Evolutionary conservation across 2,888 invertebrate species (phyloP).

Genomic region (Drosophila quinaria): DNA sequence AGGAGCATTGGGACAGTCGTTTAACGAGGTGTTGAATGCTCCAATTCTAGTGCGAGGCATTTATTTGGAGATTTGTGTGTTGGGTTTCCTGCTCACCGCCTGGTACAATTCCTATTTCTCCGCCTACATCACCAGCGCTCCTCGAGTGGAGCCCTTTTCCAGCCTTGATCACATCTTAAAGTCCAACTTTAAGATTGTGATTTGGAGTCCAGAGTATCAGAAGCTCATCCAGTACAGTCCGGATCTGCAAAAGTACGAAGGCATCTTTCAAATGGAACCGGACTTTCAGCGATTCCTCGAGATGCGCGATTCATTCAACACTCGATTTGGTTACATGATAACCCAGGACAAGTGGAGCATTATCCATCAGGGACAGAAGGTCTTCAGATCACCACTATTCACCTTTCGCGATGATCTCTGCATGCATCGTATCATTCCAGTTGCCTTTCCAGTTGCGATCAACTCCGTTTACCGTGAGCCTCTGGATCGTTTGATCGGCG

Average conservation of each 20-base stretch:
- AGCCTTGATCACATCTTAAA: conserved; percentile 7
- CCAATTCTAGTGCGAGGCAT: conserved; percentile 19
- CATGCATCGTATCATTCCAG: conserved; percentile 1
- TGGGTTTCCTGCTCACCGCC: conserved; percentile 76
- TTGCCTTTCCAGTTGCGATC: conserved; percentile 16
- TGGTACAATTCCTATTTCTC: conserved; percentile 77
- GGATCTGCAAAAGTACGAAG: not conserved
- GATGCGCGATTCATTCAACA: conserved; percentile 20
- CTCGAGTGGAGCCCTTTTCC: conserved; percentile 31
- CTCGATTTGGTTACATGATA: conserved; percentile 34
- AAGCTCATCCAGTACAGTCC: conserved; percentile 8
- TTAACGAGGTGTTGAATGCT: conserved; percentile 8
- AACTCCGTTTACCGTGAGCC: conserved; percentile 40
- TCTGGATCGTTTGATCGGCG: conserved; percentile 42
- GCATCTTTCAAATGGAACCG: conserved; percentile 9
- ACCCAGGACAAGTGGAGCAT: conserved; percentile 50
- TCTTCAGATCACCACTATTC: conserved; percentile 51
- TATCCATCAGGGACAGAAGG: conserved; percentile 38
- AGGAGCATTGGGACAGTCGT: conserved; percentile 20
- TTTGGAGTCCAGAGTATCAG: conserved; percentile 17
- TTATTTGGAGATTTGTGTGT: conserved; percentile 65
- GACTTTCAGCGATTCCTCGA: conserved; percentile 7
- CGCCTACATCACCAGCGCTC: conserved; percentile 50
- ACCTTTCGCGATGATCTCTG: conserved; percentile 23
- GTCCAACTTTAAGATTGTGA: conserved; percentile 6